Evolutionary conservation across 2,113 vertebrate genomes (phyloP), one percentile per base, ranked within the genome.

Genomic region (Prionailurus bengalensis): DNA sequence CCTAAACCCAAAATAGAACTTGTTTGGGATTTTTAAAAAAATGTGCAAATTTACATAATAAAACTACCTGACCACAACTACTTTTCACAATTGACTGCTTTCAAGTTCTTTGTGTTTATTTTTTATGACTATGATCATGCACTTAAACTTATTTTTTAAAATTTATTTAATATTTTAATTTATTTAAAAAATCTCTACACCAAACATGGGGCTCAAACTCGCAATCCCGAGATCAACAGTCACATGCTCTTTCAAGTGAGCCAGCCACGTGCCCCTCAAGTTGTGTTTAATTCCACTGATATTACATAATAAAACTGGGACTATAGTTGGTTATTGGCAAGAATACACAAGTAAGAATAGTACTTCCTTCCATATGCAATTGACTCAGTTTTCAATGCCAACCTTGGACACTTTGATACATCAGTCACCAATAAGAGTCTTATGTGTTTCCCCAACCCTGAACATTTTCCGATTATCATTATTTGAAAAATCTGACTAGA

Each of bases 1-100:
- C 21, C 51, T 91, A 79, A 39, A 8, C 23, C 36, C 39, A 83
- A 48, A 11, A 55, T 2, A 91, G 53, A 83, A 45, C 19, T 86
- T 86, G 7, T 45, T 82, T 31, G 89, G 19, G 6, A 53, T 71
- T 97, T 87, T 58, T 51, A 33, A 16, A 66, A 39, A 94, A 96
- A n/a, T 42, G 31, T 63, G 39, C 36, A 92, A 14, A 89, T 91
- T 90, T 96, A 94, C 36, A 63, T 29, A 87, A 25, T 83, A 94
- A 94, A 91, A 94, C 33, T 39, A 78, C 14, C 23, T 61, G 68
- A 36, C 10, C 31, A 55, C 42, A 86, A 76, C 11, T 66, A 74
- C 29, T 58, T 63, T 89, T 94, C 85, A 15, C 68, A 95, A 82
- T 36, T 68, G 29, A 53, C 12, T 65, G n/a, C 71, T 89, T 92